A percentile compares a stretch with the other conserved stretches of the same genome.
Evolutionary conservation across 2,113 vertebrate genomes (phyloP).

Genomic region (Mesitornis unicolor): DNA sequence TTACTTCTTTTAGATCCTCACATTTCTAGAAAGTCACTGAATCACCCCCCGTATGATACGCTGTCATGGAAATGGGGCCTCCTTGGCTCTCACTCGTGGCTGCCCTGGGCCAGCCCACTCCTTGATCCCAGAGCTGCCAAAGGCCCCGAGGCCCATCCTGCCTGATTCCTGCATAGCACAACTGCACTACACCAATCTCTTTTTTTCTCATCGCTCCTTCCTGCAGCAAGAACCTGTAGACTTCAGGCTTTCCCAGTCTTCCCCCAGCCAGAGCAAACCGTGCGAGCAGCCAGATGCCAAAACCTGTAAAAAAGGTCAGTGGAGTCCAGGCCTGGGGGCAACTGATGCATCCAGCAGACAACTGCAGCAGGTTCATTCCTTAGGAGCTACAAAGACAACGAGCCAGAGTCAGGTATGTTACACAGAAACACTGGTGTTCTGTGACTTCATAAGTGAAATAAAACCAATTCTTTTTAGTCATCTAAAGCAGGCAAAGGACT

Average conservation of each 20-base stretch:
- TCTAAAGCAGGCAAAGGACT: not conserved
- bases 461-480: not conserved
- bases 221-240: not conserved
- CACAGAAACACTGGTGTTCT: rapidly evolving
- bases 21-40: conserved; percentile 51
- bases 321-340: not conserved
- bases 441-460: not conserved
- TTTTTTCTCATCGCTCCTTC: not conserved
- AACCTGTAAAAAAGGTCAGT: rapidly evolving
- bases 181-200: not conserved
- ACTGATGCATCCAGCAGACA: rapidly evolving
- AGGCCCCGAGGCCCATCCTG: not conserved
- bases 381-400: rapidly evolving
- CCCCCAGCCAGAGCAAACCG: not conserved
- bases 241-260: not conserved
- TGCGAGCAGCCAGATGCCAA: not conserved
- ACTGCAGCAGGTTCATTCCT: not conserved
- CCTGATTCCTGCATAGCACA: rapidly evolving
- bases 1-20: not conserved
- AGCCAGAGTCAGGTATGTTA: not conserved
- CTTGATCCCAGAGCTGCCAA: not conserved
- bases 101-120: not conserved
- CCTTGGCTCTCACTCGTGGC: not conserved
- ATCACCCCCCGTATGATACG: not conserved
- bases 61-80: not conserved